Conservation (phyloP, 2,888 invertebrate genomes). For the Azorinus chamasolen region DNA sequence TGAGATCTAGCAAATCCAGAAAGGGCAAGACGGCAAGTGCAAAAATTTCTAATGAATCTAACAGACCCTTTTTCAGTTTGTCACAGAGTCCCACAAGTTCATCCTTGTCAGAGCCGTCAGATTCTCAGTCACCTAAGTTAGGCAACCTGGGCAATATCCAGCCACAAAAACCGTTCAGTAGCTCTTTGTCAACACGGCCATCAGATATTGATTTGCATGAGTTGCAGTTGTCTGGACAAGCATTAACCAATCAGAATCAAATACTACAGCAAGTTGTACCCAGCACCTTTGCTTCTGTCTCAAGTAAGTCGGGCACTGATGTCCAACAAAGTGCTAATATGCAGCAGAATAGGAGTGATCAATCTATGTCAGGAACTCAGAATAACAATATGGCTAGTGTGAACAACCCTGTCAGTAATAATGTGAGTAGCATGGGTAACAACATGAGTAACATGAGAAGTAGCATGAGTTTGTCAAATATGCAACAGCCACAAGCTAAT, state of each 20-base stretch:
- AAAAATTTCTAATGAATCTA: neutral
- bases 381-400: neutral
- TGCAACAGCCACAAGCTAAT: neutral
- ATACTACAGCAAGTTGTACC: neutral
- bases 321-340: no score
- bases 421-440: neutral
- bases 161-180: neutral
- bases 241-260: neutral
- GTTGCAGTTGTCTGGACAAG: constrained; percentile 34
- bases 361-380: no score
- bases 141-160: neutral
- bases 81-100: constrained; percentile 39
- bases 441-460: neutral
- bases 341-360: neutral
- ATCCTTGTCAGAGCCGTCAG: constrained; percentile 32
- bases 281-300: neutral
- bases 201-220: constrained; percentile 65
- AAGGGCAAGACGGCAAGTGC: neutral
- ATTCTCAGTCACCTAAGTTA: constrained; percentile 41
- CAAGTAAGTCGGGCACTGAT: no score
- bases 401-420: neutral
- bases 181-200: constrained; percentile 40
- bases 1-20: neutral
- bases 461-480: neutral
- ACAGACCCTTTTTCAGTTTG: constrained; percentile 37